These are phyloP conservation scores for Byasa hedistus DNA, from an alignment of 2,888 invertebrate genomes.

Conservation along the genomic window DNA sequence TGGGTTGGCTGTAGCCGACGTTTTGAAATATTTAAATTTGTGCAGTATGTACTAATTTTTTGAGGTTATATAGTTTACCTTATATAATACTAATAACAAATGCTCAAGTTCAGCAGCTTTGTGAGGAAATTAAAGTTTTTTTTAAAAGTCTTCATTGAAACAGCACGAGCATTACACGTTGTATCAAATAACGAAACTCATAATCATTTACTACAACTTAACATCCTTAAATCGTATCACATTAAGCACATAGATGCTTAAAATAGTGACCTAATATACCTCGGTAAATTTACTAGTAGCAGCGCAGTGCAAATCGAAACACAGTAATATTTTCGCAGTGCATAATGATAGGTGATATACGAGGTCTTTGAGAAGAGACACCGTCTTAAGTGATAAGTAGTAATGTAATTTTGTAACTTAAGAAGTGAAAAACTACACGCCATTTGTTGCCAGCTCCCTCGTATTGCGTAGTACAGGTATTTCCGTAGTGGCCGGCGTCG, in stretches of 20 bases:
- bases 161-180: too few species aligned
- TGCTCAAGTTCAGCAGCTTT: too few species aligned
- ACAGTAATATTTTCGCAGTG: too few species aligned
- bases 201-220: too few species aligned
- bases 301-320: too few species aligned
- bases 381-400: not conserved
- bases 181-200: too few species aligned
- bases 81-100: not conserved
- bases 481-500: conserved; percentile 13
- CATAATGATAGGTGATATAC: not conserved
- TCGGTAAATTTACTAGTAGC: too few species aligned
- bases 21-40: not conserved
- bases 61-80: not conserved
- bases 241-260: too few species aligned
- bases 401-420: not conserved
- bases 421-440: not conserved
- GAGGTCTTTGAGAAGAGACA: not conserved
- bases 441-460: conserved; percentile 14
- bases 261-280: too few species aligned
- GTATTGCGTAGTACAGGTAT: conserved; percentile 23
- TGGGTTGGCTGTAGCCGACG: conserved; percentile 41
- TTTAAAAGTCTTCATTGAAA: too few species aligned
- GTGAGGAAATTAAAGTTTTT: too few species aligned
- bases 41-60: not conserved
- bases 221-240: too few species aligned